Evolutionary conservation across 2,888 invertebrate genomes (phyloP), one percentile per base, ranked within the genome.

Genomic region (Leptodirus hochenwartii): DNA sequence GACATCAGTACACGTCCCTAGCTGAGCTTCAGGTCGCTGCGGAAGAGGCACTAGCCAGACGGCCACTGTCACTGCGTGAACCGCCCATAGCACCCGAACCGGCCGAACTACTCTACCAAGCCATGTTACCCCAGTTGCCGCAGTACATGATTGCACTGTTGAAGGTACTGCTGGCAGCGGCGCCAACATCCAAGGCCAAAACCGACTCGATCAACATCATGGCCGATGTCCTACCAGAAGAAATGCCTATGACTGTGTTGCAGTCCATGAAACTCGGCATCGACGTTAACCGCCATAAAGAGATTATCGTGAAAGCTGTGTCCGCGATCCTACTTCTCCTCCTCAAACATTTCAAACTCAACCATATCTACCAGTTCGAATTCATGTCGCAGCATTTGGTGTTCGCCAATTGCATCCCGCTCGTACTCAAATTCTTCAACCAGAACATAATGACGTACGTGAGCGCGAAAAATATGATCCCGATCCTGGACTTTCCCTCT

Each of bases 331-430:
- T 96, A 31, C 58, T 98, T 34, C 61, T 96, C 6, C 67, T 96
- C 30, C 59, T 98, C 39, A 99, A 99, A 59, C 95, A 98, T 61
- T 90, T 96, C 47, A 96, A 96, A 58, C 51, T 81, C 25, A 98
- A 95, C 59, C 98, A 98, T 59, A 69, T 96, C 26, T 98, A 95
- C 55, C 98, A 99, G 60, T 98, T 96, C 62, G 98, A 99, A 58
- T 96, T 88, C 51, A 88, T 96, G 78, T 88, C 91, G 2, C 95
- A 98, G 56, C 95, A 98, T 60, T 64, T 98, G 41, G 93, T 98
- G 6, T 96, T 96, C 59, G 96, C 96, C 34, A 98, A 98, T 54
- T 98, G 96, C 51, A 93, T 99, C 55, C 98, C 98, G 1, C 61
- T 98, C 36, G 88, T 98, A 12, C 62, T 99, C 31, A 98, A 98